Conservation (phyloP, 2,888 invertebrate species). For the Netelia virgata region DNA sequence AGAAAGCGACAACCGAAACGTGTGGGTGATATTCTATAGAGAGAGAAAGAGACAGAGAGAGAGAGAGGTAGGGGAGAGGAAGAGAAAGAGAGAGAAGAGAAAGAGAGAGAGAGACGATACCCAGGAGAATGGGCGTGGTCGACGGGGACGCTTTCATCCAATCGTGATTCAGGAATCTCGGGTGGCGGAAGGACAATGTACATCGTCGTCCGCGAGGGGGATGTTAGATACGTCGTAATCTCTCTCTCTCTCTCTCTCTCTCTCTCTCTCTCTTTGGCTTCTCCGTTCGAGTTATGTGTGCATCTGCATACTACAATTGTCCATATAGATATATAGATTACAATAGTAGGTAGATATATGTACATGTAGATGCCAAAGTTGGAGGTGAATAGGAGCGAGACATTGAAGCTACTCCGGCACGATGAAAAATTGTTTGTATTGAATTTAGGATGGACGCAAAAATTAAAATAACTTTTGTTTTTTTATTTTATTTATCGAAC, state of each 20-base stretch:
- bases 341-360: conserved; percentile 60
- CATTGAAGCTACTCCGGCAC: too few relatives aligned
- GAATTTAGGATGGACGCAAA: too few relatives aligned
- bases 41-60: conserved; percentile 59
- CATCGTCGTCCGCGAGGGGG: conserved; percentile 71
- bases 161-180: conserved; percentile 81
- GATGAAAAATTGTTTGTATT: too few relatives aligned
- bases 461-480: too few relatives aligned
- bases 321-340: conserved; percentile 41
- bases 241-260: conserved; percentile 13
- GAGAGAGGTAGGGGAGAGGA: conserved; percentile 52
- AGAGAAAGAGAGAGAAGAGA: conserved; percentile 54
- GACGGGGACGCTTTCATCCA: conserved; percentile 82
- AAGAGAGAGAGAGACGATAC: conserved; percentile 62
- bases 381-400: not conserved
- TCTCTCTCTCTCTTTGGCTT: conserved; percentile 31
- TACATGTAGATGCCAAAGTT: conserved; percentile 29
- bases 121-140: conserved; percentile 79
- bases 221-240: conserved; percentile 62
- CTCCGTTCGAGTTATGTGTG: conserved; percentile 46
- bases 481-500: too few relatives aligned
- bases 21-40: conserved; percentile 69
- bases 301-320: conserved; percentile 54
- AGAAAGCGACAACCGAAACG: conserved; percentile 62
- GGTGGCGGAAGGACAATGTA: conserved; percentile 82